Evolutionary conservation across 2,113 vertebrate genomes (phyloP).

Genomic region (Lichenostomus cassidix): DNA sequence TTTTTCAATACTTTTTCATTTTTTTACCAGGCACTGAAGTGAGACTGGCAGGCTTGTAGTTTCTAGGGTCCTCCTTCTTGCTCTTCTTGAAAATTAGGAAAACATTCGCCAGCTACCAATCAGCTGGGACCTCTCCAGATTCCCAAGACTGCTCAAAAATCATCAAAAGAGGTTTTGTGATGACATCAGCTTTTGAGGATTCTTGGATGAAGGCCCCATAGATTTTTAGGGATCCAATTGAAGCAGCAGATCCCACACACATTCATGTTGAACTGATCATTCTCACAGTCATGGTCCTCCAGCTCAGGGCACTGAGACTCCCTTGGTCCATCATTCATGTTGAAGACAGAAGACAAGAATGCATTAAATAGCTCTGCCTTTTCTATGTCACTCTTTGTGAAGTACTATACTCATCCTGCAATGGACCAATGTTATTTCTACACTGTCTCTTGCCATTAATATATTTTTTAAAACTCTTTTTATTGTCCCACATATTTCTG

Average conservation of each 20-base stretch:
- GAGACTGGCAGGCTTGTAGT: not conserved
- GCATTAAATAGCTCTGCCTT: not conserved
- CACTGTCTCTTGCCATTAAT: not conserved
- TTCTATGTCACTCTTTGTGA: not conserved
- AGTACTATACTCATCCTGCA: not conserved
- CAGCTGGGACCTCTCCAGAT: not conserved
- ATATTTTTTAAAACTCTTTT: not conserved
- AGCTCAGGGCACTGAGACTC: not conserved
- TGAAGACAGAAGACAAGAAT: not conserved
- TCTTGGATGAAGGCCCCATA: not conserved
- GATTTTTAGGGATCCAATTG: not conserved
- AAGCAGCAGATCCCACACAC: not conserved
- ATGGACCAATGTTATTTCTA: not conserved
- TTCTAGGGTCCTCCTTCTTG: not conserved
- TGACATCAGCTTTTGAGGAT: not conserved
- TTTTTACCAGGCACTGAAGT: not conserved
- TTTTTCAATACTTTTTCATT: not conserved
- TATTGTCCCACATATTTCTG: not conserved
- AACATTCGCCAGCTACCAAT: not conserved
- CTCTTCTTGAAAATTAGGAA: not conserved
- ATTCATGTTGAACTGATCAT: not conserved
- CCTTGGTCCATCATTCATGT: not conserved
- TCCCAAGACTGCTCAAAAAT: not conserved
- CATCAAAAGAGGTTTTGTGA: not conserved
- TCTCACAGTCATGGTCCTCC: not conserved